Conservation (phyloP, 2,113 vertebrate species). For the Castor canadensis region DNA sequence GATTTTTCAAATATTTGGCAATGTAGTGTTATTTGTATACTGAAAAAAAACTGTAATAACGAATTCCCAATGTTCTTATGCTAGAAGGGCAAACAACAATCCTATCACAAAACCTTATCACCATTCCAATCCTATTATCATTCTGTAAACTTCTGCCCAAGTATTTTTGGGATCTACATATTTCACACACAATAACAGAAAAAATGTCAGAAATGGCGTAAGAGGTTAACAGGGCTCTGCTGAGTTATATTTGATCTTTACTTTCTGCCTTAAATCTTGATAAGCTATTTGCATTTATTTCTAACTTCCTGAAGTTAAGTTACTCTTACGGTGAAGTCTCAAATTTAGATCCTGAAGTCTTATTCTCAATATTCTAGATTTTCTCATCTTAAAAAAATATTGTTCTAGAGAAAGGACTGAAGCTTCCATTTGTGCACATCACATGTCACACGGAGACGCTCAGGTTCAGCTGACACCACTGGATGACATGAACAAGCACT, state of each 20-base stretch:
- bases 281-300: neutral
- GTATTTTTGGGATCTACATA: neutral
- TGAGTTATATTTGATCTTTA: neutral
- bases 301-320: neutral
- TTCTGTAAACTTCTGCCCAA: neutral
- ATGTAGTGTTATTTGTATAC: neutral
- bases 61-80: neutral
- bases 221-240: neutral
- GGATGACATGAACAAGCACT: neutral
- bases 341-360: neutral
- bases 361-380: neutral
- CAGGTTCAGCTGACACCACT: neutral
- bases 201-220: neutral
- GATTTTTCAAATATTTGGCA: neutral
- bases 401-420: neutral
- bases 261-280: constrained; percentile 6
- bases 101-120: neutral
- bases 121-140: too few species aligned
- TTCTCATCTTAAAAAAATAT: neutral
- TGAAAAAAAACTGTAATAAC: neutral
- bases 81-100: neutral
- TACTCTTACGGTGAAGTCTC: neutral
- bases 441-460: neutral
- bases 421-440: neutral
- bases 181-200: neutral